Conservation (phyloP, 2,797 vertebrate species). For the Muscicapa comitata region DNA sequence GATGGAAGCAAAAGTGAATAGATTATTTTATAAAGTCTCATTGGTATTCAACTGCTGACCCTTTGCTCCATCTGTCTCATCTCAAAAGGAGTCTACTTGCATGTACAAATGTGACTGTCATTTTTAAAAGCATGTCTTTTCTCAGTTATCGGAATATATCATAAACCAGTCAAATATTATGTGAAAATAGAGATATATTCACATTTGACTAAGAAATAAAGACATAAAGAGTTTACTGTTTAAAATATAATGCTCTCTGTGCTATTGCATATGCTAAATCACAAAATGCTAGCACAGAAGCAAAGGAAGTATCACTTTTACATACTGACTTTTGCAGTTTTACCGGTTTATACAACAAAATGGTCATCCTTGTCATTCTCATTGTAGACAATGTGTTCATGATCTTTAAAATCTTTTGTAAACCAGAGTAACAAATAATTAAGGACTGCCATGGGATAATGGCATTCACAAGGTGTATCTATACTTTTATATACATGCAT, state of each 20-base stretch:
- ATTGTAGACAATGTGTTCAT: neutral
- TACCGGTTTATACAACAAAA: neutral
- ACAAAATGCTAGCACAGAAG: neutral
- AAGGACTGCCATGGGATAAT: neutral
- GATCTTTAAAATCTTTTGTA: neutral
- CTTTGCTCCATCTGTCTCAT: neutral
- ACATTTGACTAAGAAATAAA: neutral
- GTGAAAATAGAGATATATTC: neutral
- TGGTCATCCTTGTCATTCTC: neutral
- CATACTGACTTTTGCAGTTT: neutral
- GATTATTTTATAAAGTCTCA: neutral
- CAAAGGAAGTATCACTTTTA: neutral
- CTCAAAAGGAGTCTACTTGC: neutral
- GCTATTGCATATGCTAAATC: neutral
- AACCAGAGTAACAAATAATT: neutral
- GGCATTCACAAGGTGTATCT: neutral
- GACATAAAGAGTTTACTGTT: neutral
- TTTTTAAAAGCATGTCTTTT: neutral
- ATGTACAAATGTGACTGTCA: neutral
- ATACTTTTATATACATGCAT: rapidly evolving
- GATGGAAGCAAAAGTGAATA: neutral
- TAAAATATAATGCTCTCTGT: neutral
- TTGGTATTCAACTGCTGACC: neutral
- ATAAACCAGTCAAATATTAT: neutral
- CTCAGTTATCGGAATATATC: neutral